Evolutionary conservation across 2,888 invertebrate species (phyloP), one percentile per base, ranked within the genome.

Genomic region (Lacanobia oleracea): DNA sequence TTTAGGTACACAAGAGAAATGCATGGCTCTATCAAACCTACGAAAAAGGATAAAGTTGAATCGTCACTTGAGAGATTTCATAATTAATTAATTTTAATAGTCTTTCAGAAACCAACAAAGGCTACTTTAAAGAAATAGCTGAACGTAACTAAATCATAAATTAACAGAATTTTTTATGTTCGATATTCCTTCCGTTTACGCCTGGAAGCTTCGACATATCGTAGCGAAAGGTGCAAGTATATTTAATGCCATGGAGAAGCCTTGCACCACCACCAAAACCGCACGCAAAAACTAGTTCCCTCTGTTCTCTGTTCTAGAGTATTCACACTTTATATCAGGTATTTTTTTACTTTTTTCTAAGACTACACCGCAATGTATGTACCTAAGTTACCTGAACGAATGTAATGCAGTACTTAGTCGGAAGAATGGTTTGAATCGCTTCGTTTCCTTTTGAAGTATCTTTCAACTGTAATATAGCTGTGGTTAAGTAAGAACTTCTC

Each of bases 331-430:
- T 8, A 27, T 16, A 6, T 12, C 14, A 9, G 21, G 5, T 10
- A 66, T 14, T 21, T 14, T 21, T 60, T 23, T 5, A 21, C 43
- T 64, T 18, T 66, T 62, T 64, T 67, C 21, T 33, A 33, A 63
- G 18, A 43, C 40, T 9, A n/a, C 16, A 67, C 50, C 23, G 23
- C 23, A 67, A 10, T 7, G 6, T 33, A 10, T 7, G 6, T 33
- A n/a, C 21, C 14, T 14, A 21, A 21, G 33, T 50, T 62, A n/a
- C 33, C 21, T 50, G n/a, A 50, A 33, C n/a, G 21, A 60, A 60
- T 60, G 40, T 60, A 45, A 43, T 23, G 23, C 1, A 0, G 10
- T 56, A 56, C 14, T 53, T 53, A 18, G 33, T 43, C 2, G 10
- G 43, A 23, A 60, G 5, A 9, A 23, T 45, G 18, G 14, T 60